Conservation (phyloP, 2,113 vertebrate genomes). For the Prochilodus magdalenae region DNA sequence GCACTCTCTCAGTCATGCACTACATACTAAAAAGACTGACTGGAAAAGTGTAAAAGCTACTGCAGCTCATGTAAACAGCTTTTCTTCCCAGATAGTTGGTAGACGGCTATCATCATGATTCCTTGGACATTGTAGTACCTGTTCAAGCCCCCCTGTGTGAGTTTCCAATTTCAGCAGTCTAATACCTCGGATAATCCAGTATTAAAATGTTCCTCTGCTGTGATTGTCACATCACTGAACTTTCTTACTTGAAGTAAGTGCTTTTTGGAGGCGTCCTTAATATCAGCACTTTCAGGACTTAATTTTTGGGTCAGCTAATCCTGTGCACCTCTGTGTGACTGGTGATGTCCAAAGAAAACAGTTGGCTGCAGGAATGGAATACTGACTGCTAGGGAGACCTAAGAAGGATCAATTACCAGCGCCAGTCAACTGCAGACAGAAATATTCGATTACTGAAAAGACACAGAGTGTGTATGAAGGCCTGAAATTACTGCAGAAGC, state of each 20-base stretch:
- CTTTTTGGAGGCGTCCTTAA: background rate
- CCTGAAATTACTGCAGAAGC: no score
- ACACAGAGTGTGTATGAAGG: no score
- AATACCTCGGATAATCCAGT: constrained; percentile 27
- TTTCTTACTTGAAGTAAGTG: background rate
- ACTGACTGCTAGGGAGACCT: no score
- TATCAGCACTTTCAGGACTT: constrained; percentile 13
- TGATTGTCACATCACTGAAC: constrained; percentile 17
- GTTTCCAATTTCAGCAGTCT: constrained; percentile 10
- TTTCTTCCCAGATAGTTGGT: background rate
- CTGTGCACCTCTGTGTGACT: background rate
- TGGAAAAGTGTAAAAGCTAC: background rate
- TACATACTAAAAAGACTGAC: background rate
- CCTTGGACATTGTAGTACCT: background rate
- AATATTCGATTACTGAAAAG: no score
- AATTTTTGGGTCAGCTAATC: constrained; percentile 21
- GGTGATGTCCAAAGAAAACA: constrained; percentile 14
- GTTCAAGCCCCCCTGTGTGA: background rate
- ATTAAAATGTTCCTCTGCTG: constrained; percentile 27
- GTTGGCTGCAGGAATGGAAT: no score
- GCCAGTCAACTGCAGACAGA: no score
- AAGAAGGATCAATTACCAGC: no score
- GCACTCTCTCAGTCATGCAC: background rate
- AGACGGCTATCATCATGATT: background rate
- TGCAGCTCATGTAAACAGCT: background rate